Conservation (phyloP, 2,888 invertebrate species). For the Netelia virgata region DNA sequence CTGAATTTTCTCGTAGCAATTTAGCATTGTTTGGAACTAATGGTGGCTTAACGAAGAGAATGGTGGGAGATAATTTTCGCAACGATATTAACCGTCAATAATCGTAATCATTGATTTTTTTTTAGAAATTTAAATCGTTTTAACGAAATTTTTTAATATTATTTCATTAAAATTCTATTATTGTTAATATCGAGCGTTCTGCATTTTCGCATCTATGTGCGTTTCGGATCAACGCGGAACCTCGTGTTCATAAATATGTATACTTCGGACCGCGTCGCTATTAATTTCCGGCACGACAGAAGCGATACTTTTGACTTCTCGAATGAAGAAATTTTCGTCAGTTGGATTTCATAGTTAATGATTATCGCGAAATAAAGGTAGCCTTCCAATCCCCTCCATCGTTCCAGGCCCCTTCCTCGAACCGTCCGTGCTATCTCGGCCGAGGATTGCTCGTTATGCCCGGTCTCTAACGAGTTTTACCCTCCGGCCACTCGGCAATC, state of each 20-base stretch:
- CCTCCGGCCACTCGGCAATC: slow-evolving; percentile 69
- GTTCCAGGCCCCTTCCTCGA: slow-evolving; percentile 4
- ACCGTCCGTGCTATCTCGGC: slow-evolving; percentile 31
- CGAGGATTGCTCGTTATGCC: slow-evolving; percentile 73
- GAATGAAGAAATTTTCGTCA: slow-evolving; percentile 53
- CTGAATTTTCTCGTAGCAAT: background rate
- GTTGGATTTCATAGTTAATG: slow-evolving; percentile 73
- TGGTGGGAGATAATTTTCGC: too few species aligned
- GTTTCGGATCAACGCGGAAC: background rate
- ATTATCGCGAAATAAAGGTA: slow-evolving; percentile 64
- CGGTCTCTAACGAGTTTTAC: slow-evolving; percentile 73
- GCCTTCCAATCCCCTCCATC: slow-evolving; percentile 24
- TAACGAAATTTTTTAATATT: too few species aligned
- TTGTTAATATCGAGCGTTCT: too few species aligned
- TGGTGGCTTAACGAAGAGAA: too few species aligned
- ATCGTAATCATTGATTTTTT: too few species aligned
- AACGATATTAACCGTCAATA: too few species aligned
- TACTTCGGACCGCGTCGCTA: slow-evolving; percentile 35
- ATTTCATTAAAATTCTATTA: too few species aligned
- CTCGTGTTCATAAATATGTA: background rate
- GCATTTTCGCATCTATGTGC: too few species aligned
- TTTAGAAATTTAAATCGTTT: too few species aligned
- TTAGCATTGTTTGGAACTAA: too few species aligned
- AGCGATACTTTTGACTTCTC: slow-evolving; percentile 54
- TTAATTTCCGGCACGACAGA: slow-evolving; percentile 64